Percentiles rank a stretch among this genome's conserved stretches.
phyloP scores from a whole-genome alignment of 2,797 vertebrate genomes.

The Lagodon rhomboides region DNA sequence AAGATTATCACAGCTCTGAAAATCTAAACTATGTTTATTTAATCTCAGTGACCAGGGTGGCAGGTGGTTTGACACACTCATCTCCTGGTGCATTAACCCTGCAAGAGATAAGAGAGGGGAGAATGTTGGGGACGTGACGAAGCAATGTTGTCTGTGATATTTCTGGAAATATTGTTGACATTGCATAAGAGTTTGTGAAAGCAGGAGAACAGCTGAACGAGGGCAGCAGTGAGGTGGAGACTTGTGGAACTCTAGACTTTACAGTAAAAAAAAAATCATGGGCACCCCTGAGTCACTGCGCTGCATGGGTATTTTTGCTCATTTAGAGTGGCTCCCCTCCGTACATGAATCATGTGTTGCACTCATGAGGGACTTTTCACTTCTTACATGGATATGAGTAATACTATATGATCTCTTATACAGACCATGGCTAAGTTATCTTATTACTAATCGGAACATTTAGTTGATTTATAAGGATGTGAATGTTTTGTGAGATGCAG shows the following conservation, averaged over 20 bases:
- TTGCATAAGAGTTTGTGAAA: slow-evolving; percentile 51
- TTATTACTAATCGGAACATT: slow-evolving; percentile 5
- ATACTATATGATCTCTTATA: slow-evolving; percentile 25
- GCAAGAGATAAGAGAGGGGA: slow-evolving; percentile 11
- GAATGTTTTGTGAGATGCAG: background rate
- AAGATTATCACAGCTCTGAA: slow-evolving; percentile 34
- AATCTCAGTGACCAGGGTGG: slow-evolving; percentile 29
- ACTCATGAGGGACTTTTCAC: slow-evolving; percentile 42
- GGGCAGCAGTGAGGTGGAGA: slow-evolving; percentile 30
- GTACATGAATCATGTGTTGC: slow-evolving; percentile 38
- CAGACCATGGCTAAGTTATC: slow-evolving; percentile 12
- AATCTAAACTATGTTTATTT: slow-evolving; percentile 45
- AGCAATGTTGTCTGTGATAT: slow-evolving; percentile 44
- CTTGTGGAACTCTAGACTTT: slow-evolving; percentile 33
- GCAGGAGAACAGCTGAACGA: slow-evolving; percentile 35
- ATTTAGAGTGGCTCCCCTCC: slow-evolving; percentile 33
- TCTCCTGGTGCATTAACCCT: slow-evolving; percentile 21
- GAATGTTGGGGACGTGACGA: slow-evolving; percentile 8
- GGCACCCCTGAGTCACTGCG: slow-evolving; percentile 32
- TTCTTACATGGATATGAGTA: slow-evolving; percentile 15
- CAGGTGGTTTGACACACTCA: slow-evolving; percentile 29
- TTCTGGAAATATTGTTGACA: slow-evolving; percentile 67
- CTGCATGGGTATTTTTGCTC: slow-evolving; percentile 24
- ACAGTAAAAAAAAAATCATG: slow-evolving; percentile 30
- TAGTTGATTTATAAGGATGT: background rate